These are phyloP conservation scores for Nomada lathburiana DNA, from an alignment of 2,888 invertebrate species.

Conservation along the genomic window DNA sequence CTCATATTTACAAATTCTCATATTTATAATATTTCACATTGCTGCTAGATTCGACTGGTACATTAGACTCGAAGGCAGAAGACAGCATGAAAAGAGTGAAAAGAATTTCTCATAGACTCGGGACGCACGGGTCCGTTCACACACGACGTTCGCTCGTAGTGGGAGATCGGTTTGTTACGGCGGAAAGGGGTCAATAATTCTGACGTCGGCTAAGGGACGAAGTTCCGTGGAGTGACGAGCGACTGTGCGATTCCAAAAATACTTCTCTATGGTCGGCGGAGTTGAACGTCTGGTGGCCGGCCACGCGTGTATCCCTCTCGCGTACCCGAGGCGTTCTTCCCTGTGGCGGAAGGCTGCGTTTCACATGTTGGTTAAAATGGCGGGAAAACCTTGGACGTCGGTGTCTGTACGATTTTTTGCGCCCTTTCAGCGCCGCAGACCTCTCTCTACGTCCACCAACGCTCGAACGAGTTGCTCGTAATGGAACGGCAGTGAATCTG, in stretches of 20 bases:
- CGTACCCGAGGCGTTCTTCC: slow-evolving; percentile 43
- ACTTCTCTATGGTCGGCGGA: slow-evolving; percentile 53
- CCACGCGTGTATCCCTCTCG: slow-evolving; percentile 57
- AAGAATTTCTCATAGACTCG: too few relatives aligned
- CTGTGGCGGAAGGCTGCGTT: slow-evolving; percentile 42
- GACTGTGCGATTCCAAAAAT: slow-evolving; percentile 69
- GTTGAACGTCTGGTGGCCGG: slow-evolving; percentile 61
- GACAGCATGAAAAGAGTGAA: too few relatives aligned
- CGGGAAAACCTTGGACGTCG: slow-evolving; percentile 58
- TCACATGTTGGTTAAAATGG: slow-evolving; percentile 53
- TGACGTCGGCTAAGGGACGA: slow-evolving; percentile 54
- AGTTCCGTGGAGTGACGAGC: slow-evolving; percentile 63
- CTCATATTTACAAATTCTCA: too few relatives aligned
- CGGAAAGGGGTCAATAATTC: slow-evolving; percentile 69
- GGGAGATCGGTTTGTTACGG: slow-evolving; percentile 53
- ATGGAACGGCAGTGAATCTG: neutral
- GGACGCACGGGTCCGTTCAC: neutral
- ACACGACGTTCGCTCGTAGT: neutral
- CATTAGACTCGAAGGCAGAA: too few relatives aligned
- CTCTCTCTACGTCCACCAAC: neutral
- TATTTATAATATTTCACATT: too few relatives aligned
- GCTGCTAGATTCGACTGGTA: too few relatives aligned
- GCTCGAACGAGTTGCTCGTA: slow-evolving; percentile 5
- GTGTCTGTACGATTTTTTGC: slow-evolving; percentile 34
- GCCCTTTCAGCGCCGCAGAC: neutral